phyloP scores from a whole-genome alignment of 1,140 invertebrate genomes.

The Zaprionus gabonicus region DNA sequence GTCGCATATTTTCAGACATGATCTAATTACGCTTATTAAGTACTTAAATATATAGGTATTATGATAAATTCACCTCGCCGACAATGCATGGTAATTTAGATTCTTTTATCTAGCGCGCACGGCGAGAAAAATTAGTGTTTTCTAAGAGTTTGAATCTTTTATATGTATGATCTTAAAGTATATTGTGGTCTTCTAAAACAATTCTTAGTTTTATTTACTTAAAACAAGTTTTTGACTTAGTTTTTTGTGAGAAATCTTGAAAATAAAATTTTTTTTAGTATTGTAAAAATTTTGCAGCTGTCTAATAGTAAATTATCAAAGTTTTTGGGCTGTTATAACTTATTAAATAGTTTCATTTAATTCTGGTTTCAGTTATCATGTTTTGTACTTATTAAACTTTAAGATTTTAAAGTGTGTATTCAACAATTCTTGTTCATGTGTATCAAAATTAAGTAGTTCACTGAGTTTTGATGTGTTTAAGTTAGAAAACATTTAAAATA shows the following conservation, averaged over 20 bases:
- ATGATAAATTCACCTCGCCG: conserved; percentile 16
- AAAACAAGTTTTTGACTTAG: background rate
- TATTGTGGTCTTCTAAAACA: background rate
- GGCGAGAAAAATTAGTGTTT: background rate
- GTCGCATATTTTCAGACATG: conserved; percentile 39
- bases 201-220: background rate
- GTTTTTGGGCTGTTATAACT: too few species aligned
- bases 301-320: too few species aligned
- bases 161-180: background rate
- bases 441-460: too few species aligned
- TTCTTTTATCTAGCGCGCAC: conserved; percentile 4
- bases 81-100: conserved; percentile 42
- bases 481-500: too few species aligned
- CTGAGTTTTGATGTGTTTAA: too few species aligned
- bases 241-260: too few species aligned
- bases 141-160: background rate
- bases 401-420: too few species aligned
- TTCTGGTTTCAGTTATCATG: too few species aligned
- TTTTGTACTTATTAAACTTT: too few species aligned
- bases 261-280: background rate
- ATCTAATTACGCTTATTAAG: conserved; percentile 56
- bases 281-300: too few species aligned
- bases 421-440: too few species aligned
- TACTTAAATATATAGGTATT: conserved; percentile 16
- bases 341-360: too few species aligned